Conservation (phyloP, 2,888 invertebrate genomes). For the Ennomos fuscantarius region DNA sequence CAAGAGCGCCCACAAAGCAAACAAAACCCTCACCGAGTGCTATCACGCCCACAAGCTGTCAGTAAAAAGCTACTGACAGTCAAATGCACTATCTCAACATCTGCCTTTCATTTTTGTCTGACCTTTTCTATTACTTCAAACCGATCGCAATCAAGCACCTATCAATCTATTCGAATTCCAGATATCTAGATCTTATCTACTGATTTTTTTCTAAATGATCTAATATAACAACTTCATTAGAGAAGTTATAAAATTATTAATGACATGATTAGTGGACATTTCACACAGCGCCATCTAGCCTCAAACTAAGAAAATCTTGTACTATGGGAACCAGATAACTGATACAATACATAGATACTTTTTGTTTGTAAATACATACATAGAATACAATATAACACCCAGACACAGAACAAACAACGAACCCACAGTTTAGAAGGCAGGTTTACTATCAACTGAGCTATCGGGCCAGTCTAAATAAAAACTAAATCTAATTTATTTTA, state of each 20-base stretch:
- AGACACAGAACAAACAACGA: no score
- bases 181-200: slow-evolving; percentile 9
- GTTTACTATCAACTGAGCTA: no score
- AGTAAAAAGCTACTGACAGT: slow-evolving; percentile 41
- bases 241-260: not conserved
- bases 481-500: no score
- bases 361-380: no score
- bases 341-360: no score
- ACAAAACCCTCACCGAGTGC: slow-evolving; percentile 34
- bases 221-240: not conserved
- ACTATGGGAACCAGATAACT: no score
- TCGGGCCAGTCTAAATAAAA: no score
- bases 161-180: slow-evolving; percentile 23
- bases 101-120: slow-evolving; percentile 44
- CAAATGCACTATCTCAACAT: slow-evolving; percentile 54
- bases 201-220: not conserved
- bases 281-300: no score
- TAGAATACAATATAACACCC: no score
- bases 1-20: slow-evolving; percentile 42
- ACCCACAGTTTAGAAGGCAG: no score
- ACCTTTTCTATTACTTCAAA: slow-evolving; percentile 31
- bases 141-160: slow-evolving; percentile 24
- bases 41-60: slow-evolving; percentile 31
- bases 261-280: no score
- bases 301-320: no score